Evolutionary conservation across 92 coral and sea anemone genomes (phyloP), one percentile per base, ranked within the genome.

Genomic region (Phymanthus crucifer): DNA sequence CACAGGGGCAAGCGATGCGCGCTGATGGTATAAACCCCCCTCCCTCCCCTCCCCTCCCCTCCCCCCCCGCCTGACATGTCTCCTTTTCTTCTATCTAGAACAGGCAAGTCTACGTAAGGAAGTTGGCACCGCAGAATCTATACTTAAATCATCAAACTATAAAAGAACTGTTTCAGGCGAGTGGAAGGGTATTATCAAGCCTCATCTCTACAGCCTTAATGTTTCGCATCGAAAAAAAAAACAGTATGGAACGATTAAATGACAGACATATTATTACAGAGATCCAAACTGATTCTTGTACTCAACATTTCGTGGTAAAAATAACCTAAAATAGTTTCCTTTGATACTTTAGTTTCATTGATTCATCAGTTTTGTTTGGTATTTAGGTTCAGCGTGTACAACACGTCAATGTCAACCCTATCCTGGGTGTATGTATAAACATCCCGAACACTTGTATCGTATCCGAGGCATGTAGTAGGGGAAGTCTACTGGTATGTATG

Each of bases 401-500:
- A 33, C 80, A 76, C 69, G 70, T 76, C 1, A 76, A 76, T 33
- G 38, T 76, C 3, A 76, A 76, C 71, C 80, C 80, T 17, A 48
- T 48, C 29, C 27, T 76, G 16, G 80, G 80, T 16, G 80, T 76
- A 0, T 76, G 80, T 56, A 56, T 56, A 10, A 24, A 45, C 10
- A 14, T 71, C 14, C 80, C 80, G 4, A 56, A 76, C 46, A 76
- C 56, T 46, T 76, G 71, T 33, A 76, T 76, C 21, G 70, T 76
- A 32, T 76, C 80, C 4, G 80, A 76, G 70, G 80, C 80, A 5
- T 76, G 80, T 31, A 57, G 70, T 13, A 32, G 80, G 56, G 80
- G 80, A 18, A 76, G 80, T 65, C 35, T 76, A 18, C 40, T 36
- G 70, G 80, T 76, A 34, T 23, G 80, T 45, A 17, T 38, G 7